Percentiles rank a stretch among this genome's conserved stretches.
Evolutionary conservation across 2,113 vertebrate genomes (phyloP).

Genomic region (Tautogolabrus adspersus): DNA sequence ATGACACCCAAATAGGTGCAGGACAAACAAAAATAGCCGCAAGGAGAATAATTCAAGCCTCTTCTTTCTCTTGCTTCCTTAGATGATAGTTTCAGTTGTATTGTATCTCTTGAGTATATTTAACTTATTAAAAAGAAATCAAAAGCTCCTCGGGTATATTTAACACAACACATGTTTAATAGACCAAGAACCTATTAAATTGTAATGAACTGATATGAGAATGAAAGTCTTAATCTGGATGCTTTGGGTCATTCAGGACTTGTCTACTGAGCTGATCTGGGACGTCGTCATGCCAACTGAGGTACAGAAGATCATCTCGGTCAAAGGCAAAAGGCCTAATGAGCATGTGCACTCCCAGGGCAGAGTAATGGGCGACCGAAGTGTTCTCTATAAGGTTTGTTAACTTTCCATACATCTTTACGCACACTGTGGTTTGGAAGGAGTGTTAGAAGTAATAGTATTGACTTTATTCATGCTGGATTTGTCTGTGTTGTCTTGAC

Average conservation of each 20-base stretch:
- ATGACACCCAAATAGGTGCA: no score
- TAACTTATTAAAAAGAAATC: no score
- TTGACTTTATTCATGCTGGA: slow-evolving; percentile 2
- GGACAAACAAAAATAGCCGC: no score
- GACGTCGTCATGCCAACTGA: slow-evolving; percentile 90
- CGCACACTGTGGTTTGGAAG: not conserved
- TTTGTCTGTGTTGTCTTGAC: not conserved
- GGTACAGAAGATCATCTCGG: slow-evolving; percentile 89
- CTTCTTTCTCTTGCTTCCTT: no score
- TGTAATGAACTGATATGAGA: not conserved
- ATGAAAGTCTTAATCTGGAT: not conserved
- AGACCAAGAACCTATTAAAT: not conserved
- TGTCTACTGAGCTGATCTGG: slow-evolving; percentile 93
- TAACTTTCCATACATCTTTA: not conserved
- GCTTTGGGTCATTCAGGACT: slow-evolving; percentile 82
- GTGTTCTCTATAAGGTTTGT: slow-evolving; percentile 96
- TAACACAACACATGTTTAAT: not conserved
- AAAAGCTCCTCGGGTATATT: no score
- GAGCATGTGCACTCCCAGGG: slow-evolving; percentile 98
- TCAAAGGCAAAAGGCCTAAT: slow-evolving; percentile 93
- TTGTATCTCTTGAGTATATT: no score
- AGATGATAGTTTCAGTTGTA: no score
- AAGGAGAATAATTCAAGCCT: no score
- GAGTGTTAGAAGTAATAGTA: not conserved
- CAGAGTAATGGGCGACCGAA: slow-evolving; percentile 97